Percentiles rank a stretch among this genome's conserved stretches.
phyloP scores from a whole-genome alignment of 2,888 invertebrate genomes.

The Tenodera sinensis region DNA sequence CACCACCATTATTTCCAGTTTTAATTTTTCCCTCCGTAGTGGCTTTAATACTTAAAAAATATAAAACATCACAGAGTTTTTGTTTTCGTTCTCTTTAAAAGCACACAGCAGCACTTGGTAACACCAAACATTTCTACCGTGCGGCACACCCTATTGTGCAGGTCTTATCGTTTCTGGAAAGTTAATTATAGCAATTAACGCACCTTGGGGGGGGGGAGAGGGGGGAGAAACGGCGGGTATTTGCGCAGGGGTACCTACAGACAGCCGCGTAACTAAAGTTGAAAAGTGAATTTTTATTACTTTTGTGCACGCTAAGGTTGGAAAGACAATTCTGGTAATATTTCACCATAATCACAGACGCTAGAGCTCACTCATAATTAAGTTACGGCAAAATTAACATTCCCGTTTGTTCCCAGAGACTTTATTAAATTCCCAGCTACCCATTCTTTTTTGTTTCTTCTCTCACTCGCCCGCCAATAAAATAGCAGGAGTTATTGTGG shows the following conservation, averaged over 20 bases:
- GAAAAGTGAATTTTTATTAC: background rate
- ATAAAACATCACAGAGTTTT: too few species aligned
- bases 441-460: background rate
- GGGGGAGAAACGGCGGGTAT: background rate
- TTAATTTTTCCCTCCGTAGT: too few species aligned
- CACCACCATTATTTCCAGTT: too few species aligned
- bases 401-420: background rate
- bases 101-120: too few species aligned
- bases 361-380: background rate
- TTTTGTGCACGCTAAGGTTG: background rate
- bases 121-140: too few species aligned
- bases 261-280: background rate
- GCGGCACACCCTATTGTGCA: background rate
- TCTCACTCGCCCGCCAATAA: background rate
- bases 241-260: background rate
- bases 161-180: background rate
- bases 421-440: background rate
- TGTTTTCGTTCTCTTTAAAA: too few species aligned
- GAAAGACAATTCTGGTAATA: background rate
- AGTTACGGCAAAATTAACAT: background rate
- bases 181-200: background rate
- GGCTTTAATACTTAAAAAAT: too few species aligned
- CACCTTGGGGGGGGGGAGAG: too few species aligned
- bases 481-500: background rate
- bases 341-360: background rate